Percentiles rank a stretch among this genome's conserved stretches.
Conservation (phyloP, 2,888 invertebrate genomes). For the Cantharis lateralis region DNA sequence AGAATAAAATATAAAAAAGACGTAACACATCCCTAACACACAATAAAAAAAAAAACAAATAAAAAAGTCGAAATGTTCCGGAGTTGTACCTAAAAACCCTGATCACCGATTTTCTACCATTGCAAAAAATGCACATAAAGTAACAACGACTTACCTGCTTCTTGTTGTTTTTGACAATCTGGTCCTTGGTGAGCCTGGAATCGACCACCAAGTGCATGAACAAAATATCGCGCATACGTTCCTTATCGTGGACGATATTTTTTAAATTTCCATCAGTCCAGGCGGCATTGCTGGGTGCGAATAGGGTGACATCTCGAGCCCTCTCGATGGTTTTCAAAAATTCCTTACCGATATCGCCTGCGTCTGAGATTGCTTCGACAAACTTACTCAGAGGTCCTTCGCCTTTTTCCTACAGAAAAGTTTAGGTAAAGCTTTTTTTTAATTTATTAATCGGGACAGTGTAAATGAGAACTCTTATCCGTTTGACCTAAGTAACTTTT, state of each 20-base stretch:
- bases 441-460: neutral
- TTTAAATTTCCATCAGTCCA: constrained; percentile 75
- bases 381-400: constrained; percentile 81
- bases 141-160: constrained; percentile 63
- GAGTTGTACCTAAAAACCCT: too few species aligned
- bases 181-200: constrained; percentile 70
- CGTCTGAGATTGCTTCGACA: constrained; percentile 79
- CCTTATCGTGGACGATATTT: constrained; percentile 70
- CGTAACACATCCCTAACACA: too few species aligned
- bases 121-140: neutral
- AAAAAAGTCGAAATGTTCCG: too few species aligned
- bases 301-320: constrained; percentile 78
- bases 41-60: too few species aligned
- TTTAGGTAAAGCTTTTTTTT: neutral
- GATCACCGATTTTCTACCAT: neutral
- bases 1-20: too few species aligned
- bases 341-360: constrained; percentile 67
- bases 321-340: constrained; percentile 73
- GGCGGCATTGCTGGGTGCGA: constrained; percentile 89
- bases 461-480: neutral
- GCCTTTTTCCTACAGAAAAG: constrained; percentile 64
- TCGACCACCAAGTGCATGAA: constrained; percentile 82
- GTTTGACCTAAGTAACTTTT: neutral
- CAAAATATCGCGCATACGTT: constrained; percentile 75
- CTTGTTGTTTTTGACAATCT: constrained; percentile 72